These are phyloP conservation scores for Remorina albescens DNA, from an alignment of 2,797 vertebrate species.

Conservation along the genomic window DNA sequence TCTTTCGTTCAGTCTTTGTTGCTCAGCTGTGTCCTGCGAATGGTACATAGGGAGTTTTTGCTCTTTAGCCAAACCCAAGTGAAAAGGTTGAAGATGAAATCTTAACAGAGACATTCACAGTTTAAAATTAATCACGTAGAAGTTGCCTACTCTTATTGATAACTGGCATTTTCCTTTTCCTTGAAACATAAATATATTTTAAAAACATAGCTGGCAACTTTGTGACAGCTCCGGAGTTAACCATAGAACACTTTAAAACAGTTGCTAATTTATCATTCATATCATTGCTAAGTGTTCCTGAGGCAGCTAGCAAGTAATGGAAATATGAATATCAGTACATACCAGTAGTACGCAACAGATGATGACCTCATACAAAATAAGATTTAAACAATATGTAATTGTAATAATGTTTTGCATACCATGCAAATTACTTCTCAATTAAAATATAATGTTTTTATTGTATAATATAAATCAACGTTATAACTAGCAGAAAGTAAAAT, in stretches of 20 bases:
- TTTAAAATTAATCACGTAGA: too few species aligned
- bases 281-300: background rate
- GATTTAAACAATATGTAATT: background rate
- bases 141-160: too few species aligned
- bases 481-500: background rate
- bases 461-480: background rate
- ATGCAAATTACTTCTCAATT: background rate
- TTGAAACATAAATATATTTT: constrained; percentile 19
- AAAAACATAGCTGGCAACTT: background rate
- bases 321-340: background rate
- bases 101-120: too few species aligned
- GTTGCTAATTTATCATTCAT: background rate
- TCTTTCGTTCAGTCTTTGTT: constrained; percentile 10
- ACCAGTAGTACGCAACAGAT: background rate
- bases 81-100: background rate
- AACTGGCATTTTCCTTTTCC: too few species aligned
- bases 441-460: constrained; percentile 1
- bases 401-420: background rate
- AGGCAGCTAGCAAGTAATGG: background rate
- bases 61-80: background rate
- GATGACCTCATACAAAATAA: background rate
- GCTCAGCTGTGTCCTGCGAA: constrained; percentile 10
- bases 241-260: too few species aligned
- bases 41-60: background rate
- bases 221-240: too few species aligned